These are phyloP conservation scores for Ernsta delagoae DNA, from an alignment of 2,888 invertebrate species.

Conservation along the genomic window DNA sequence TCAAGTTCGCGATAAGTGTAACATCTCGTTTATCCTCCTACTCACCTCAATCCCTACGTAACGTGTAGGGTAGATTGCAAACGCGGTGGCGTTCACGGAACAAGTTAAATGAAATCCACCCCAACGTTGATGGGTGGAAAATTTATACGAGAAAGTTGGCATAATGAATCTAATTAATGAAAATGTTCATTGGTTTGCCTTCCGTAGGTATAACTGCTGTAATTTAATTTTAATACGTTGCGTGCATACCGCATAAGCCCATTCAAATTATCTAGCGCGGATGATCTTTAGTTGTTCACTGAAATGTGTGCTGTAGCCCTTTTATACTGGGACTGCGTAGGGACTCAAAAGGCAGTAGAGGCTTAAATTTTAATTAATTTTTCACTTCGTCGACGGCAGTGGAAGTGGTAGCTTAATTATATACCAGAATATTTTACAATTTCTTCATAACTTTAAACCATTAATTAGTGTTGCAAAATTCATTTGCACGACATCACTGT, in stretches of 20 bases:
- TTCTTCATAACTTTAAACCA: slow-evolving; percentile 28
- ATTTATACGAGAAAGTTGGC: slow-evolving; percentile 40
- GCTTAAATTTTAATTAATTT: slow-evolving; percentile 82
- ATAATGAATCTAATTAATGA: slow-evolving; percentile 37
- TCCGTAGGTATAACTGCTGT: slow-evolving; percentile 24
- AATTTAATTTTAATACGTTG: slow-evolving; percentile 35
- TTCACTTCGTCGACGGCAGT: slow-evolving; percentile 75
- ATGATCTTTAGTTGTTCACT: slow-evolving; percentile 79
- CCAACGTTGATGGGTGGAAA: slow-evolving; percentile 31
- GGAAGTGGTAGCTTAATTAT: slow-evolving; percentile 68
- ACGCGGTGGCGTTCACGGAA: slow-evolving; percentile 21
- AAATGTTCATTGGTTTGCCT: slow-evolving; percentile 34
- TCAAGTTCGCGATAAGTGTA: neutral
- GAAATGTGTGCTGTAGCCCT: slow-evolving; percentile 71
- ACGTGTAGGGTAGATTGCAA: slow-evolving; percentile 19
- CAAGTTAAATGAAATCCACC: slow-evolving; percentile 31
- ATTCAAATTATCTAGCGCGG: slow-evolving; percentile 75
- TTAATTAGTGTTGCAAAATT: no score
- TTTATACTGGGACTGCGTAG: slow-evolving; percentile 66
- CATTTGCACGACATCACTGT: no score
- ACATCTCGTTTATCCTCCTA: slow-evolving; percentile 8
- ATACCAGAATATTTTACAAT: slow-evolving; percentile 71
- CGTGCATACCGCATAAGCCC: slow-evolving; percentile 63
- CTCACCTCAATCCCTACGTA: slow-evolving; percentile 3
- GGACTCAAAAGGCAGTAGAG: slow-evolving; percentile 57